These are phyloP conservation scores for Gymnogyps californianus DNA, from an alignment of 2,113 vertebrate species.

Conservation along the genomic window DNA sequence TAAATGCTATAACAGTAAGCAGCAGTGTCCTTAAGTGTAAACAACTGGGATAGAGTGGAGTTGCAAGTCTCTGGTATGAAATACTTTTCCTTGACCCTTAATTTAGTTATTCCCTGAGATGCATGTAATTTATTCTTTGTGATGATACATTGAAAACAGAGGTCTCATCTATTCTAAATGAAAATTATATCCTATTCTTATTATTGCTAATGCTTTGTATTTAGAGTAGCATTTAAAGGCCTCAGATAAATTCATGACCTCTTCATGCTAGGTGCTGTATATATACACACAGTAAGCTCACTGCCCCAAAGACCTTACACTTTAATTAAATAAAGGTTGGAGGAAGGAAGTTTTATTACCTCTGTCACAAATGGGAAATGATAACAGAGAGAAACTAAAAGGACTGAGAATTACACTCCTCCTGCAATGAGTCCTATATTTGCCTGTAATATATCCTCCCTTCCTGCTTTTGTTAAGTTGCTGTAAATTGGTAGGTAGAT, in stretches of 20 bases:
- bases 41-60: background rate
- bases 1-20: background rate
- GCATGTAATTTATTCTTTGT: background rate
- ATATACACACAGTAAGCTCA: background rate
- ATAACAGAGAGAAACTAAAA: slow-evolving; percentile 57
- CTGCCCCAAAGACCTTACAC: slow-evolving; percentile 38
- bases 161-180: slow-evolving; percentile 4
- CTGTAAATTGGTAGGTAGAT: slow-evolving; percentile 46
- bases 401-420: slow-evolving; percentile 37
- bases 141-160: background rate
- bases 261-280: background rate
- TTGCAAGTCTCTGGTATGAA: background rate
- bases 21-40: background rate
- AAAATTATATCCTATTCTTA: slow-evolving; percentile 26
- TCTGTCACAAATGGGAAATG: slow-evolving; percentile 58
- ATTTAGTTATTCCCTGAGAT: slow-evolving; percentile 11
- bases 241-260: slow-evolving; percentile 17
- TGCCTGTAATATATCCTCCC: slow-evolving; percentile 51
- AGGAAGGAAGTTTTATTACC: slow-evolving; percentile 64
- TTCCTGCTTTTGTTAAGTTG: slow-evolving; percentile 59
- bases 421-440: slow-evolving; percentile 26
- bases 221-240: slow-evolving; percentile 6
- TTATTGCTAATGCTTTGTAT: slow-evolving; percentile 12
- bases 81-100: background rate
- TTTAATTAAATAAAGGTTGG: slow-evolving; percentile 55